Conservation (phyloP, 2,113 vertebrate species). For the Gymnogyps californianus region DNA sequence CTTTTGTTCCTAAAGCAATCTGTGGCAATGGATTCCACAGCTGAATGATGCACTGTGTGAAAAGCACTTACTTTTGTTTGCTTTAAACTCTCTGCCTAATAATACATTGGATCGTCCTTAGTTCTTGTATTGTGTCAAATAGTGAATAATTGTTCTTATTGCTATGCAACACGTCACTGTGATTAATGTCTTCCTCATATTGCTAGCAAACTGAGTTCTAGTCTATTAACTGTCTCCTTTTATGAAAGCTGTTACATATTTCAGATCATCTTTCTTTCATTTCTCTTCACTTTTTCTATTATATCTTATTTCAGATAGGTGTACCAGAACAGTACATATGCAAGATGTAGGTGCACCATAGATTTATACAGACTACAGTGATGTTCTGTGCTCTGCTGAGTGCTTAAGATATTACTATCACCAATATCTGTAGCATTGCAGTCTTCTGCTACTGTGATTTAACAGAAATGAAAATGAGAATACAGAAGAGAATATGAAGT, state of each 20-base stretch:
- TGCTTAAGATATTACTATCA: neutral
- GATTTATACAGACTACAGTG: neutral
- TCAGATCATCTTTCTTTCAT: conserved; percentile 16
- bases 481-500: neutral
- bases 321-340: neutral
- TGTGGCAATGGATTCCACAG: neutral
- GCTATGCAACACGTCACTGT: neutral
- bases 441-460: neutral
- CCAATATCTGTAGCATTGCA: neutral
- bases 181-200: conserved; percentile 27
- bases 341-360: neutral
- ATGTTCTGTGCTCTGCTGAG: neutral
- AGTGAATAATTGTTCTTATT: conserved; percentile 43
- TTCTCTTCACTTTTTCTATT: neutral
- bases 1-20: conserved; percentile 19
- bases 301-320: neutral
- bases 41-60: neutral
- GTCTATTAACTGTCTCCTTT: conserved; percentile 40
- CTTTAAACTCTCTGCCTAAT: conserved; percentile 9
- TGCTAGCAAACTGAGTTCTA: conserved; percentile 33
- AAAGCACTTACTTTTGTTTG: conserved; percentile 22
- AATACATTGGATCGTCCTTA: neutral
- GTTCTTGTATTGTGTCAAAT: neutral
- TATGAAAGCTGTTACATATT: conserved; percentile 12
- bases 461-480: neutral